These are phyloP conservation scores for Rousettus leschenaultii DNA, from an alignment of 2,113 vertebrate species.

Conservation along the genomic window DNA sequence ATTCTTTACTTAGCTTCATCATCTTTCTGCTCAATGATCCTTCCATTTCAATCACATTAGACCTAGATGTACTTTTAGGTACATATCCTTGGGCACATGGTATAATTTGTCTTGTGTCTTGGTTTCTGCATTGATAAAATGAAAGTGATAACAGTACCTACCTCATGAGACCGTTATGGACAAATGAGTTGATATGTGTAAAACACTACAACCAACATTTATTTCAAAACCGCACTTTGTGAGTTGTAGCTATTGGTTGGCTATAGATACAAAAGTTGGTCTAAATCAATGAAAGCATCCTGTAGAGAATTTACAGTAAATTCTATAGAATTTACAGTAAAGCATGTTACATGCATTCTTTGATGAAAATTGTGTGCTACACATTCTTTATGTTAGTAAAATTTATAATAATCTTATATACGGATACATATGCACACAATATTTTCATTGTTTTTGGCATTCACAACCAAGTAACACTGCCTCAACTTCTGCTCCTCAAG, in stretches of 20 bases:
- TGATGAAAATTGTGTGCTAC: background rate
- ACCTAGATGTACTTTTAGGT: background rate
- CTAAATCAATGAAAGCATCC: background rate
- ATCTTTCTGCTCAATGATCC: background rate
- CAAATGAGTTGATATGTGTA: background rate
- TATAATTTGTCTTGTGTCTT: background rate
- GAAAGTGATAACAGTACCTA: background rate
- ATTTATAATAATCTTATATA: background rate
- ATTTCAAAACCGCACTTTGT: background rate
- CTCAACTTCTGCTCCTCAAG: constrained; percentile 7
- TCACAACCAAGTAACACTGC: background rate
- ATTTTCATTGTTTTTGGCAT: background rate
- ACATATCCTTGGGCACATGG: background rate
- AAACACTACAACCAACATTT: background rate
- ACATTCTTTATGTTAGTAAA: background rate
- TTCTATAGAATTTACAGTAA: background rate
- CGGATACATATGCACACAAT: background rate
- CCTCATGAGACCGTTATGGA: background rate
- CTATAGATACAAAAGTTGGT: background rate
- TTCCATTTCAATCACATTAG: background rate
- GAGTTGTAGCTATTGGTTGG: background rate
- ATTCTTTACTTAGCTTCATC: background rate
- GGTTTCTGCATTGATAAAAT: background rate
- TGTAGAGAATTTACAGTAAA: background rate
- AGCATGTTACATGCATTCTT: background rate